Base-by-base conservation (phyloP, 2,797 vertebrate genomes). In the Chanos chanos region DNA sequence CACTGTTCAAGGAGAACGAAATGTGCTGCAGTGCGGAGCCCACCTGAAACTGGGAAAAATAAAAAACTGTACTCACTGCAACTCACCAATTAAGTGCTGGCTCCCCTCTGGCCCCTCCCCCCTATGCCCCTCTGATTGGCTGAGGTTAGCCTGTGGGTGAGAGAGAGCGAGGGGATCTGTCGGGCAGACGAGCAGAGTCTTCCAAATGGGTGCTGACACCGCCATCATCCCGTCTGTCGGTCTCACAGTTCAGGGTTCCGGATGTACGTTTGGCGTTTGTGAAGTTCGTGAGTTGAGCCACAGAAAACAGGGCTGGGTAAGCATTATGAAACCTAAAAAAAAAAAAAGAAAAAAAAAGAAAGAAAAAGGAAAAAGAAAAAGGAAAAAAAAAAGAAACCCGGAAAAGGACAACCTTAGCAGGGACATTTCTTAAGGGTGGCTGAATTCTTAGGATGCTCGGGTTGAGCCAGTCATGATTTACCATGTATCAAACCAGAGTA, bases 61-160 rank as follows among this genome's bases (percentile, higher is more conserved):
- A 90, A 89, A 91, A 91, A 90, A 90, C 83, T 84, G 77, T 81
- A 86, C 84, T 87, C 72, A 81, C 80, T 83, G 88, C 88, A 83
- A 91, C 90, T 91, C 88, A 91, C 90, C 90, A 91, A 91, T 91
- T 89, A 91, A 89, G 86, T 87, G 89, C 87, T 87, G 87, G 84
- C 82, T 91, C 89, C 91, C 87, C 87, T 88, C 88, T 89, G 86
- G 89, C 88, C 89, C 90, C 90, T 89, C 90, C 89, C 89, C 89
- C 88, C 87, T 90, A 87, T 87, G 82, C 87, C 89, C 86, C 86
- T 90, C 88, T 86, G 88, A 90, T 91, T 91, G 90, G 89, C 86
- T 90, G 86, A 80, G 88, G 89, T 85, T 91, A 91, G 89, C 90
- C 90, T 89, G 89, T 91, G 89, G 90, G 89, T 88, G 90, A 91